Percentiles rank a stretch among this genome's conserved stretches.
Evolutionary conservation across 2,888 invertebrate species (phyloP).

Genomic region (Candidula unifasciata): DNA sequence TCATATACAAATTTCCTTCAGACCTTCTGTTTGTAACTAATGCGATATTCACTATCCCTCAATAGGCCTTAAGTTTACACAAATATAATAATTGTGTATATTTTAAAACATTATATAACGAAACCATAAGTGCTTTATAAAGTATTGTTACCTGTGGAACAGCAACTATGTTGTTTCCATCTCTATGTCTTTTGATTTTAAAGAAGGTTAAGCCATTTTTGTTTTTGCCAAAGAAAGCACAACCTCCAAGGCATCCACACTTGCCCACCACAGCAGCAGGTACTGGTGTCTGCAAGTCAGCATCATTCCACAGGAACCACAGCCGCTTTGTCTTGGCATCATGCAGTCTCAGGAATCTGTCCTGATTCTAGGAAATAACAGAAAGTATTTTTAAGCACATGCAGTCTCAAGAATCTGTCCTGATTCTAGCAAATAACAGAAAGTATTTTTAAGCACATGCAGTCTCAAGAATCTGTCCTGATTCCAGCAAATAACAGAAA

Average conservation of each 20-base stretch:
- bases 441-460: conserved; percentile 79
- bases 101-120: no score
- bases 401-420: conserved; percentile 77
- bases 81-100: no score
- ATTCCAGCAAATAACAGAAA: conserved; percentile 50
- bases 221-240: conserved; percentile 94
- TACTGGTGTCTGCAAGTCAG: conserved; percentile 71
- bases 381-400: not conserved
- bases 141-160: conserved; percentile 61
- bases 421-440: conserved; percentile 65
- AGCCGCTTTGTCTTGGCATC: conserved; percentile 91
- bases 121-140: not conserved
- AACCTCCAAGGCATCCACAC: conserved; percentile 97
- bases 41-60: no score
- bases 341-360: conserved; percentile 79
- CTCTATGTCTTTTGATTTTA: conserved; percentile 81
- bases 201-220: conserved; percentile 92
- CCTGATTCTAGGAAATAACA: conserved; percentile 68
- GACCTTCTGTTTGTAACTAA: no score
- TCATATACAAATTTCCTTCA: no score
- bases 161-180: conserved; percentile 60
- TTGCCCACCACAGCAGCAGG: conserved; percentile 78
- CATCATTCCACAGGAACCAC: conserved; percentile 95
- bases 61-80: no score
- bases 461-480: conserved; percentile 79